phyloP scores from a whole-genome alignment of 1,140 invertebrate species.

The Euglossa dilemma region DNA sequence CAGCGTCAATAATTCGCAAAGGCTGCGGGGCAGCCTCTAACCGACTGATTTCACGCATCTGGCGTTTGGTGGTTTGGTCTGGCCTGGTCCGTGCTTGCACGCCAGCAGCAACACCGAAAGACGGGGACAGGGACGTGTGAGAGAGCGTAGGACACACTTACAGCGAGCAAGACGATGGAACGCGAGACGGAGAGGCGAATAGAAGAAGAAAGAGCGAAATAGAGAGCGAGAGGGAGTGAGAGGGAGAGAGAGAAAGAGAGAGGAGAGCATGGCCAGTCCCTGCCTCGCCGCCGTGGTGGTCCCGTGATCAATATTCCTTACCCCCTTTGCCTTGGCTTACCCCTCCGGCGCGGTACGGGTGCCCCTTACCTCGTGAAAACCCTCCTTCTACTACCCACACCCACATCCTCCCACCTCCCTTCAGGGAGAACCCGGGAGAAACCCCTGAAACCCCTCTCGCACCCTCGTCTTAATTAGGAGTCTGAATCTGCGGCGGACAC shows the following conservation, averaged over 20 bases:
- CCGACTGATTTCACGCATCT: constrained; percentile 81
- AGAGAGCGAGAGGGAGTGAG: constrained; percentile 32
- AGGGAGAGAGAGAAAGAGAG: constrained; percentile 12
- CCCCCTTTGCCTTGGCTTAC: constrained; percentile 80
- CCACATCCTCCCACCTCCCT: constrained; percentile 57
- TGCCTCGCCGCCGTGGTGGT: constrained; percentile 72
- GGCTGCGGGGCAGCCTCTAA: constrained; percentile 74
- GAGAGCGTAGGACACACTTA: constrained; percentile 49
- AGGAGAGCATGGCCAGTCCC: constrained; percentile 72
- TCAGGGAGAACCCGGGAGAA: constrained; percentile 71
- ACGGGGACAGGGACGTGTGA: constrained; percentile 44
- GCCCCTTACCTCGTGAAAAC: constrained; percentile 69
- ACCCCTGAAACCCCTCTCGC: constrained; percentile 79
- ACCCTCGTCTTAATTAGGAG: constrained; percentile 86
- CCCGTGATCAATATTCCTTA: constrained; percentile 83
- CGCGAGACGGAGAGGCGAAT: constrained; percentile 25
- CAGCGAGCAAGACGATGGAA: constrained; percentile 38
- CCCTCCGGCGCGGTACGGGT: constrained; percentile 74
- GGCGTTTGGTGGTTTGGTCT: constrained; percentile 79
- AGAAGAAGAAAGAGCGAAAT: constrained; percentile 10
- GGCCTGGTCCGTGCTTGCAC: constrained; percentile 59
- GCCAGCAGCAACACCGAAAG: constrained; percentile 51
- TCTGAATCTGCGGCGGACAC: constrained; percentile 87
- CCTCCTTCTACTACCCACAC: constrained; percentile 61
- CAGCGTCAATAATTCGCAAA: constrained; percentile 76